Evolutionary conservation across 2,113 vertebrate genomes (phyloP).

Genomic region (Nasalis larvatus): DNA sequence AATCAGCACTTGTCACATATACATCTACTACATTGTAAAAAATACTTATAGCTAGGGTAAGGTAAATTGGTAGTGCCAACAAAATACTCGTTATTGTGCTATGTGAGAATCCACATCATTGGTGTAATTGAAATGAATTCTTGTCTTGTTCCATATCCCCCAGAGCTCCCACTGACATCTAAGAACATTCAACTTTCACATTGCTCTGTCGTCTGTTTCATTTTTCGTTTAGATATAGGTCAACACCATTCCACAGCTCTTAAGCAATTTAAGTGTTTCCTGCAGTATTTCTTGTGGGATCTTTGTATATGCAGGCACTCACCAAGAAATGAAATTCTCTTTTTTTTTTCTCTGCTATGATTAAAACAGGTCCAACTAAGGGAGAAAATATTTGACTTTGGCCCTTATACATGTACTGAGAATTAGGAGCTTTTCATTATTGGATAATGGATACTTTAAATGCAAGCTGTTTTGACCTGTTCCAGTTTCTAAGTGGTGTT

Average conservation of each 20-base stretch:
- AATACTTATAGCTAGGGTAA: neutral
- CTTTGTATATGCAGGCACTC: neutral
- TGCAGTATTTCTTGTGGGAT: neutral
- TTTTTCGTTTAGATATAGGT: slow-evolving; percentile 20
- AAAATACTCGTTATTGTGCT: neutral
- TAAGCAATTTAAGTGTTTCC: neutral
- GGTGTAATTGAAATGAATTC: neutral
- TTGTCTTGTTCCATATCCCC: neutral
- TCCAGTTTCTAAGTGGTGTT: neutral
- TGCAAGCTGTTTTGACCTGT: neutral
- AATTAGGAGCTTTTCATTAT: neutral
- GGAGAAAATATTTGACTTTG: neutral
- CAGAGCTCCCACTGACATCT: neutral
- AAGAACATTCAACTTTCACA: neutral
- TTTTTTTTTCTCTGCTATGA: neutral
- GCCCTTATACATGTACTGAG: neutral
- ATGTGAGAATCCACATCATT: neutral
- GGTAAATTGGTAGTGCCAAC: neutral
- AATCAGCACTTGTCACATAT: neutral
- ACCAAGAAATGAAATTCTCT: neutral
- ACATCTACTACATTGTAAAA: neutral
- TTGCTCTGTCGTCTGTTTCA: neutral
- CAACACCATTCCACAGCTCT: neutral
- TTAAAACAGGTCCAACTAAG: neutral
- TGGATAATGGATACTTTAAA: neutral